A percentile compares a stretch with the other conserved stretches of the same genome.
Evolutionary conservation across 2,888 invertebrate genomes (phyloP).

Genomic region (Diadegma fenestrale): DNA sequence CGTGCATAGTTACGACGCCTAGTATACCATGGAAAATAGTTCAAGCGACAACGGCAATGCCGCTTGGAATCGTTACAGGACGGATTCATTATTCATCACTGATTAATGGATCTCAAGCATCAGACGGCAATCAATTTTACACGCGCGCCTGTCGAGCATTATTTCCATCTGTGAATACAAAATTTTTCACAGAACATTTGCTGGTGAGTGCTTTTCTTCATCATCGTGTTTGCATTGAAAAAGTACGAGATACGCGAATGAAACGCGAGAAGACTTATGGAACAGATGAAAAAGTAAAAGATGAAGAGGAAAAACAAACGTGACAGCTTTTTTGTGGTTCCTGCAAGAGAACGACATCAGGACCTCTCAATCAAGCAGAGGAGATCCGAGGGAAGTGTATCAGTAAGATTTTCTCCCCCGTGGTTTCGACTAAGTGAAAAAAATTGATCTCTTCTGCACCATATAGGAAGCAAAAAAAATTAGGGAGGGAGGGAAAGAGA

Average conservation of each 20-base stretch:
- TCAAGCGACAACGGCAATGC: neutral
- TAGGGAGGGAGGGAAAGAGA: conserved; percentile 5
- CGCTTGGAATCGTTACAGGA: neutral
- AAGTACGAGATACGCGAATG: neutral
- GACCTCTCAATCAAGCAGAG: conserved; percentile 60
- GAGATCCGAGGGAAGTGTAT: conserved; percentile 24
- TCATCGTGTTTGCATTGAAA: conserved; percentile 32
- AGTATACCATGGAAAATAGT: neutral
- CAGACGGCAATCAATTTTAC: conserved; percentile 19
- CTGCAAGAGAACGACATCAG: conserved; percentile 20
- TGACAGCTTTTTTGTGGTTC: conserved; percentile 51
- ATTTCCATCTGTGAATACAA: neutral
- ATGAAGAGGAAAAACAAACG: conserved; percentile 29
- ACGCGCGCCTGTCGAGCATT: conserved; percentile 13
- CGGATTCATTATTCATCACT: neutral
- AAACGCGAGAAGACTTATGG: neutral
- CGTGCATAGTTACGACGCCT: neutral
- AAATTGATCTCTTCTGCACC: conserved; percentile 61
- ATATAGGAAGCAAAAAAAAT: conserved; percentile 31
- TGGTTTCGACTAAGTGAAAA: conserved; percentile 62
- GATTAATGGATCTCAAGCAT: neutral
- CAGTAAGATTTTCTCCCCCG: conserved; percentile 28
- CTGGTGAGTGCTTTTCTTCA: conserved; percentile 59
- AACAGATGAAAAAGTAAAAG: conserved; percentile 19
- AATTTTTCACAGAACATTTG: conserved; percentile 4